phyloP scores from a whole-genome alignment of 1,140 invertebrate species.

The Luehdorfia chinensis region DNA sequence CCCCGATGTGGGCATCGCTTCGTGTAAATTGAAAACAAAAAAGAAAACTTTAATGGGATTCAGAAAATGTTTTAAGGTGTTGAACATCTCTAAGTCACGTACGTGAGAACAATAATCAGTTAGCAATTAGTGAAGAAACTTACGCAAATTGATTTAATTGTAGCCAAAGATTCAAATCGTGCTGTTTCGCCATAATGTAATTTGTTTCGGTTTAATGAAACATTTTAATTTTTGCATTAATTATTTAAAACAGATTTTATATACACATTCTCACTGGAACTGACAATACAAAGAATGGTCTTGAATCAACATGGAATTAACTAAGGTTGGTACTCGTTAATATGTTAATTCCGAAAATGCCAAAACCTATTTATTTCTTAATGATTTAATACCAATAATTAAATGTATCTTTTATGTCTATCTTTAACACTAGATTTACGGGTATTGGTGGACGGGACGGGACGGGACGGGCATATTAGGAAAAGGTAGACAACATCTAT shows the following conservation, averaged over 20 bases:
- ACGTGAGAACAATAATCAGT: conserved; percentile 8
- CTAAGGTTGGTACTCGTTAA: conserved; percentile 1
- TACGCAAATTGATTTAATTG: conserved; percentile 10
- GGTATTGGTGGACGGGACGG: no score
- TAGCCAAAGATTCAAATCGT: conserved; percentile 6
- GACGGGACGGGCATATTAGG: no score
- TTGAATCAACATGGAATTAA: conserved; percentile 9
- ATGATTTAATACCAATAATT: no score
- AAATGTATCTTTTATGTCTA: background rate
- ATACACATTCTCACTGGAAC: no score
- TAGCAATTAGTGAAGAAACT: conserved; percentile 9
- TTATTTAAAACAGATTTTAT: conserved; percentile 11
- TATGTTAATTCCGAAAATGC: background rate
- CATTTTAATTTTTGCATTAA: conserved; percentile 5
- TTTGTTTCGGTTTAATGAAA: conserved; percentile 9
- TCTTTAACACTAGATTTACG: no score
- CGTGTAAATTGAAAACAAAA: no score
- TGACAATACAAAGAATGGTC: conserved; percentile 10
- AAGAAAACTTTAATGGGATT: no score
- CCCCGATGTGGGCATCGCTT: no score
- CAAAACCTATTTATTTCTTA: background rate
- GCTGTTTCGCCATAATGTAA: conserved; percentile 3
- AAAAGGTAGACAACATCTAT: no score
- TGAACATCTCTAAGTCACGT: background rate
- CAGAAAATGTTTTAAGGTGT: no score